phyloP scores from a whole-genome alignment of 2,797 vertebrate species.

The Paedocypris micromegethes region DNA sequence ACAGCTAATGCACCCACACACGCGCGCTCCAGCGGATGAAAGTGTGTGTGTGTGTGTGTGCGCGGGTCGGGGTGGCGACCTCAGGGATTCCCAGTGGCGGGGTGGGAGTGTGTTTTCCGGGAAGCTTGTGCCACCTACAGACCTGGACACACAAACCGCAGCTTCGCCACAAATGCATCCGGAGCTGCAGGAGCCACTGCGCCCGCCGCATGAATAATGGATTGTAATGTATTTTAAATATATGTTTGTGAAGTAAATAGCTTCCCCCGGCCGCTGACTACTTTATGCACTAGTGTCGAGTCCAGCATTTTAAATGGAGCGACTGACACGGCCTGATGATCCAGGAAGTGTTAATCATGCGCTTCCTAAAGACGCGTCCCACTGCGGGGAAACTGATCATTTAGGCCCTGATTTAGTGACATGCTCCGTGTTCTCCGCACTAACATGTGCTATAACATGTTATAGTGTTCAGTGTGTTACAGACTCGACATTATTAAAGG shows the following conservation, averaged over 20 bases:
- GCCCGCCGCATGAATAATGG: slow-evolving; percentile 72
- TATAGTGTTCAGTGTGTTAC: too few relatives aligned
- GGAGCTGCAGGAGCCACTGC: slow-evolving; percentile 61
- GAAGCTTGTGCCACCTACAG: slow-evolving; percentile 53
- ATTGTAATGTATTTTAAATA: slow-evolving; percentile 75
- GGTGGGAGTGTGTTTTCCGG: slow-evolving; percentile 69
- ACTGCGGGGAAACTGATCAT: too few relatives aligned
- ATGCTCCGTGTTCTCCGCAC: too few relatives aligned
- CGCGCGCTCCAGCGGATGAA: slow-evolving; percentile 28
- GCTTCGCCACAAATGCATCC: slow-evolving; percentile 65
- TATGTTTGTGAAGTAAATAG: slow-evolving; percentile 41
- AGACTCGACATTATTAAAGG: too few relatives aligned
- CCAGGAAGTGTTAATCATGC: slow-evolving; percentile 67
- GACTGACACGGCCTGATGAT: slow-evolving; percentile 41
- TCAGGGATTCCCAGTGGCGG: slow-evolving; percentile 64
- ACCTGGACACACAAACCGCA: slow-evolving; percentile 50
- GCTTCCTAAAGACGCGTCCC: slow-evolving; percentile 60
- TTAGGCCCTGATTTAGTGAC: too few relatives aligned
- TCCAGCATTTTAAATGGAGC: slow-evolving; percentile 18
- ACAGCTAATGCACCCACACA: slow-evolving; percentile 27
- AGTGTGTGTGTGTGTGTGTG: slow-evolving; percentile 30
- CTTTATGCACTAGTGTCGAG: slow-evolving; percentile 13
- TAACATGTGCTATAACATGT: too few relatives aligned
- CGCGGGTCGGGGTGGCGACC: slow-evolving; percentile 63
- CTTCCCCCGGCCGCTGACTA: slow-evolving; percentile 4